Evolutionary conservation across 2,797 vertebrate genomes (phyloP).

Genomic region (Esox lucius): DNA sequence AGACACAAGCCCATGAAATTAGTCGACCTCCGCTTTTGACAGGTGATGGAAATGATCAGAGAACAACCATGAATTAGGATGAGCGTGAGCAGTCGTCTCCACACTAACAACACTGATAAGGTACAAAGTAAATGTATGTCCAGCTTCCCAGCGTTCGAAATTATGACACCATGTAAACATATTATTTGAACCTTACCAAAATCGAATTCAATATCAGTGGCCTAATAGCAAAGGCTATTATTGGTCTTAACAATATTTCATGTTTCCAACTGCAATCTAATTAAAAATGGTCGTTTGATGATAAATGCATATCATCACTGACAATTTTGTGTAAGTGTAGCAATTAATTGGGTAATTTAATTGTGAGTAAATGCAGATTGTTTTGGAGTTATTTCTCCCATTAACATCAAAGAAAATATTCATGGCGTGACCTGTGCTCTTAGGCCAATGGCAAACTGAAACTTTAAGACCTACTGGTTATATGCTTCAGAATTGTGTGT

Average conservation of each 20-base stretch:
- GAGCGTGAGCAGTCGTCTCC: conserved; percentile 5
- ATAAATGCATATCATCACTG: neutral
- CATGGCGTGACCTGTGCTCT: neutral
- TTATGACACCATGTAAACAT: conserved; percentile 2
- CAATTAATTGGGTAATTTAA: conserved; percentile 2
- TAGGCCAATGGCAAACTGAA: neutral
- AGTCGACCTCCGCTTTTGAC: conserved; percentile 34
- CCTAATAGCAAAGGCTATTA: neutral
- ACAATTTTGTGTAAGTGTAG: neutral
- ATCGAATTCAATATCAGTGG: neutral
- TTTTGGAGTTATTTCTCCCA: neutral
- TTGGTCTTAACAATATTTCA: neutral
- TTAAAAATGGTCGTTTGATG: conserved; percentile 10
- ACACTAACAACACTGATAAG: neutral
- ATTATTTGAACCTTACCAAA: neutral
- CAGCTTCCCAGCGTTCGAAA: neutral
- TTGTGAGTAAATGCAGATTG: neutral
- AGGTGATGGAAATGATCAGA: conserved; percentile 30
- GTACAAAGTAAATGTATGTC: conserved; percentile 1
- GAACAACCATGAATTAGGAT: conserved; percentile 23
- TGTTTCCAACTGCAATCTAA: neutral
- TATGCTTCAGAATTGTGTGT: neutral
- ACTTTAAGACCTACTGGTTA: too few species aligned
- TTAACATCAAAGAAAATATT: neutral
- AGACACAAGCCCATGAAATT: conserved; percentile 38